A percentile compares a stretch with the other conserved stretches of the same genome.
phyloP scores from a whole-genome alignment of 2,797 vertebrate genomes.

The Glyptemys insculpta region DNA sequence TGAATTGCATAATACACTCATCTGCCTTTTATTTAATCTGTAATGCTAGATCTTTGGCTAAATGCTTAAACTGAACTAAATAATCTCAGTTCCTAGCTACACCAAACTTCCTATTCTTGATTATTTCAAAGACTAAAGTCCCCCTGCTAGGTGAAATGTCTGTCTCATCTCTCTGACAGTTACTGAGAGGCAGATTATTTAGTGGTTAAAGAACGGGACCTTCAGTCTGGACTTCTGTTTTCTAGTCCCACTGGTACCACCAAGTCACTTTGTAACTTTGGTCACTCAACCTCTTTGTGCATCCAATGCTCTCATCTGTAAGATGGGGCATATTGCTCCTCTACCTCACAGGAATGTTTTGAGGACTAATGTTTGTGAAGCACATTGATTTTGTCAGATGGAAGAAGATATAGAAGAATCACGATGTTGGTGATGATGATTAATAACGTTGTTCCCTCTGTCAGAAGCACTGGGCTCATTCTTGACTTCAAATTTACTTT shows the following conservation, averaged over 20 bases:
- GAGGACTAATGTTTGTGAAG: neutral
- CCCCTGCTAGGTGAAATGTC: neutral
- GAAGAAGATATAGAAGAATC: conserved; percentile 10
- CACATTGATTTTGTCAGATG: neutral
- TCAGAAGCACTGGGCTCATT: conserved; percentile 12
- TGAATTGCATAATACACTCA: neutral
- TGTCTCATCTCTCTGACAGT: neutral
- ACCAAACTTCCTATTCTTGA: neutral
- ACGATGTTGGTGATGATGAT: neutral
- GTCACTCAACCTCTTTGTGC: neutral
- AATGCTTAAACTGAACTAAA: neutral
- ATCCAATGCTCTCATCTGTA: neutral
- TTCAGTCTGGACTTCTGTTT: neutral
- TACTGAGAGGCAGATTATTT: neutral
- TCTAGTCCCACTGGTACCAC: neutral
- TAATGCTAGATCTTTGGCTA: neutral
- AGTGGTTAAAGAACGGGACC: neutral
- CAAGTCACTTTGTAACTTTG: neutral
- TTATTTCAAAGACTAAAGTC: neutral
- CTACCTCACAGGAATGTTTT: neutral
- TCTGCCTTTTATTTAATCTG: neutral
- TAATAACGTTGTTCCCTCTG: conserved; percentile 17
- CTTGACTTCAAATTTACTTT: conserved; percentile 60
- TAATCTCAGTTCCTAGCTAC: neutral
- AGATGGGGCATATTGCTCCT: neutral